These are phyloP conservation scores for Nephrocerus scutellatus DNA, from an alignment of 2,888 invertebrate genomes.

Conservation along the genomic window DNA sequence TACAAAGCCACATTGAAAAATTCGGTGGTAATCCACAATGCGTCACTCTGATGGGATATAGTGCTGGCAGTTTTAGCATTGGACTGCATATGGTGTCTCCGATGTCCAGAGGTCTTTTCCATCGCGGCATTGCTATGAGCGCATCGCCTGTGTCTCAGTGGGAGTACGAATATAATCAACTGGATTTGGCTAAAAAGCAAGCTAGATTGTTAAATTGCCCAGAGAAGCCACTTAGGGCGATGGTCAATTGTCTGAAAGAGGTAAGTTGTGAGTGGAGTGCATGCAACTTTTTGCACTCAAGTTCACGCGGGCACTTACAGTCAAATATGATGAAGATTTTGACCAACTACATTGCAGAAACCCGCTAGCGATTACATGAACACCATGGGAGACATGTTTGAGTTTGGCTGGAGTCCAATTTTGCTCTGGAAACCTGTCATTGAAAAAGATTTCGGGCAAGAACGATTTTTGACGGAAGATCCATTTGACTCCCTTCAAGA, in stretches of 20 bases:
- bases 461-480: constrained; percentile 56
- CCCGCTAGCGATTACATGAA: constrained; percentile 33
- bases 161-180: constrained; percentile 49
- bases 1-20: constrained; percentile 55
- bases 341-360: constrained; percentile 20
- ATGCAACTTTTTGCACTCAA: not conserved
- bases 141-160: constrained; percentile 53
- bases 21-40: constrained; percentile 61
- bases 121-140: constrained; percentile 62
- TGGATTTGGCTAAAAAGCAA: constrained; percentile 55
- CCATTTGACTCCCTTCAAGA: constrained; percentile 52
- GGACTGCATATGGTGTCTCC: constrained; percentile 56
- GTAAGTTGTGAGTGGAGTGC: constrained; percentile 28
- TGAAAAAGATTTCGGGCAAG: constrained; percentile 58
- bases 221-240: constrained; percentile 47
- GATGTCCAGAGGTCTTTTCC: constrained; percentile 62
- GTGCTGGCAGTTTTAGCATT: constrained; percentile 50
- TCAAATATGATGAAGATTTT: not conserved
- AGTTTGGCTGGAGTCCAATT: constrained; percentile 35
- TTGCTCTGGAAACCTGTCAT: constrained; percentile 56
- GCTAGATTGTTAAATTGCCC: constrained; percentile 56
- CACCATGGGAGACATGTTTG: constrained; percentile 36
- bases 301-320: not conserved
- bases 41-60: constrained; percentile 59
- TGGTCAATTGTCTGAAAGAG: constrained; percentile 55